phyloP scores from a whole-genome alignment of 2,797 vertebrate species.

The Oophaga sylvatica region DNA sequence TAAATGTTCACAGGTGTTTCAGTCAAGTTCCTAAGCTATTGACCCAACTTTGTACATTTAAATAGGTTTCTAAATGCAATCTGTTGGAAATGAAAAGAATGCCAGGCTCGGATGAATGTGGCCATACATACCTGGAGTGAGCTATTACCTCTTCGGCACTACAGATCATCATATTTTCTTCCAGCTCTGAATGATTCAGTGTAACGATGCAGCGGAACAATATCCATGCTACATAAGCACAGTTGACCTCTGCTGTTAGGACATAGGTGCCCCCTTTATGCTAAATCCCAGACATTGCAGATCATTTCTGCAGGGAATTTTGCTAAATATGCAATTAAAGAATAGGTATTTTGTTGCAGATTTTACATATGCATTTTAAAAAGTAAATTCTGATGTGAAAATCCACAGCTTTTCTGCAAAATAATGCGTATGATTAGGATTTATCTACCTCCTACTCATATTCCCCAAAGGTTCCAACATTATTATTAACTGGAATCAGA shows the following conservation, averaged over 20 bases:
- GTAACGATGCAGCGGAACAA: background rate
- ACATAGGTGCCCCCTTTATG: background rate
- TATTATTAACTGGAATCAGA: no score
- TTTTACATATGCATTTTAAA: no score
- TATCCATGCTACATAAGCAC: background rate
- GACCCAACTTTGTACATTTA: conserved; percentile 12
- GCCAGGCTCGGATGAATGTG: background rate
- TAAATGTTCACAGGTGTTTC: conserved; percentile 5
- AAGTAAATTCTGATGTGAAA: no score
- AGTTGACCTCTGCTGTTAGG: background rate
- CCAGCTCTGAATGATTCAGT: background rate
- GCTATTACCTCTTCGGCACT: background rate
- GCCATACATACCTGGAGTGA: background rate
- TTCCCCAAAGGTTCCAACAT: no score
- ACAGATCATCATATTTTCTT: background rate
- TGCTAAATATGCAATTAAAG: no score
- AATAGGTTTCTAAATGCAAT: conserved; percentile 27
- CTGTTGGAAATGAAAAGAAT: conserved; percentile 13
- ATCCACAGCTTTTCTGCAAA: no score
- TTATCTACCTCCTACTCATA: no score
- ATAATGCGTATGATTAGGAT: no score
- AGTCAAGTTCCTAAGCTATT: conserved; percentile 1
- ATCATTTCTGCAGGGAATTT: no score
- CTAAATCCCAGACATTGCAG: no score
- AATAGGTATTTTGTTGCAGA: no score